Percentiles rank a stretch among this genome's conserved stretches.
phyloP scores from a whole-genome alignment of 1,140 invertebrate species.

The Drosophila lacteicornis region DNA sequence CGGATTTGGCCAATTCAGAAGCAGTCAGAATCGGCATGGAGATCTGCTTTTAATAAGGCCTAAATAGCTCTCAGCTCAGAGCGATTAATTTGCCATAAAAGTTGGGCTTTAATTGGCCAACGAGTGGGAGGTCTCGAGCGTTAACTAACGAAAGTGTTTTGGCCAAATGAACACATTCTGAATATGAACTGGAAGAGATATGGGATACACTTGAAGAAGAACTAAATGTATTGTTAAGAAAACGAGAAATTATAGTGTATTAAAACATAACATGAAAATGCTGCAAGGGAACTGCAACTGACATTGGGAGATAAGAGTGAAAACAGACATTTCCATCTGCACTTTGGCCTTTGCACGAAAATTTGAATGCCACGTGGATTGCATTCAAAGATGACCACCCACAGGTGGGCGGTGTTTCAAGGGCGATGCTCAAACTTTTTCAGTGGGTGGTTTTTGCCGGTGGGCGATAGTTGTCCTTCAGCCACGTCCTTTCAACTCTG shows the following conservation, averaged over 20 bases:
- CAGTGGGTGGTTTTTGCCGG: background rate
- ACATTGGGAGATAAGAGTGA: slow-evolving; percentile 30
- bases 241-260: background rate
- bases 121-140: slow-evolving; percentile 27
- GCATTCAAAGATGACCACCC: slow-evolving; percentile 20
- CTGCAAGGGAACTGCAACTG: slow-evolving; percentile 9
- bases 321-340: slow-evolving; percentile 24
- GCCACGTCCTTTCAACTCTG: slow-evolving; percentile 19
- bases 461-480: slow-evolving; percentile 29
- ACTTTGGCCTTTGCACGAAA: slow-evolving; percentile 38
- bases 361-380: slow-evolving; percentile 27
- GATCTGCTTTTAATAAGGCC: slow-evolving; percentile 70
- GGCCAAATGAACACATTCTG: slow-evolving; percentile 1
- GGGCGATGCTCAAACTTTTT: slow-evolving; percentile 4
- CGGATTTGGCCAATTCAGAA: slow-evolving; percentile 52
- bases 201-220: background rate
- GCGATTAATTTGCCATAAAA: slow-evolving; percentile 72
- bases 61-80: slow-evolving; percentile 43
- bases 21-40: slow-evolving; percentile 40
- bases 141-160: slow-evolving; percentile 48
- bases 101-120: slow-evolving; percentile 36
- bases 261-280: background rate
- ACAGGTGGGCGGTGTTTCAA: slow-evolving; percentile 17
- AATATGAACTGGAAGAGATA: background rate
- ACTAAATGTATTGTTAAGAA: background rate